phyloP scores from a whole-genome alignment of 2,797 vertebrate species.

The Miichthys miiuy region DNA sequence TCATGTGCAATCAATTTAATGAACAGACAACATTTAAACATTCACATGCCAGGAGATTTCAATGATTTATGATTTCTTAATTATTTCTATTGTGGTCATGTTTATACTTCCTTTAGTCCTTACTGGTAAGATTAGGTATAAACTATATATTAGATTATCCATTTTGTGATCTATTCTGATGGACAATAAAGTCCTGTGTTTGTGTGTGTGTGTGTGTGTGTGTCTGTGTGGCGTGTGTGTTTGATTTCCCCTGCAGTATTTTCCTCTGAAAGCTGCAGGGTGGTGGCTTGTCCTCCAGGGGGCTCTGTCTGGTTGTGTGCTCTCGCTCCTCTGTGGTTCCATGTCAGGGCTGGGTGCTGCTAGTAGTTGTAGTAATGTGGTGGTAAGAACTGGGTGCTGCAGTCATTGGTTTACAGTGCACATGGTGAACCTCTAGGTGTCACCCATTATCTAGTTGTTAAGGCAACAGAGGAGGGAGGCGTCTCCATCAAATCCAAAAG shows the following conservation, averaged over 20 bases:
- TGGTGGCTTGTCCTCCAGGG: slow-evolving; percentile 55
- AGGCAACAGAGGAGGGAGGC: slow-evolving; percentile 3
- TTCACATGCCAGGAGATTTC: too few species aligned
- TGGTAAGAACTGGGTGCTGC: slow-evolving; percentile 10
- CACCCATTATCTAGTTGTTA: slow-evolving; percentile 62
- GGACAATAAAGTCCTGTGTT: too few species aligned
- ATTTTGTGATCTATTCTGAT: background rate
- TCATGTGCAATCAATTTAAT: too few species aligned
- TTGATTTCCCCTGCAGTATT: background rate
- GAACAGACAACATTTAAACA: too few species aligned
- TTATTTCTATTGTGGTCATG: too few species aligned
- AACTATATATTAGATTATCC: too few species aligned
- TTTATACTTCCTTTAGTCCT: too few species aligned
- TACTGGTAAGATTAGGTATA: too few species aligned
- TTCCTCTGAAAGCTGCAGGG: slow-evolving; percentile 44
- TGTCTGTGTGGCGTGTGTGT: background rate
- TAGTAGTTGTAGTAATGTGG: slow-evolving; percentile 8
- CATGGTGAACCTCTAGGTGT: slow-evolving; percentile 72
- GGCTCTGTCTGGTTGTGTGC: slow-evolving; percentile 63
- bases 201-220: too few species aligned
- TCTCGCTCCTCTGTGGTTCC: slow-evolving; percentile 11
- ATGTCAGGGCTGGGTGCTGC: slow-evolving; percentile 7
- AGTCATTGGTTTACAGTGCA: slow-evolving; percentile 56
- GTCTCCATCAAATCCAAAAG: background rate
- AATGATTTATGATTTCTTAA: too few species aligned